These are phyloP conservation scores for Neelides folsomi DNA, from an alignment of 2,888 invertebrate genomes.

Conservation along the genomic window DNA sequence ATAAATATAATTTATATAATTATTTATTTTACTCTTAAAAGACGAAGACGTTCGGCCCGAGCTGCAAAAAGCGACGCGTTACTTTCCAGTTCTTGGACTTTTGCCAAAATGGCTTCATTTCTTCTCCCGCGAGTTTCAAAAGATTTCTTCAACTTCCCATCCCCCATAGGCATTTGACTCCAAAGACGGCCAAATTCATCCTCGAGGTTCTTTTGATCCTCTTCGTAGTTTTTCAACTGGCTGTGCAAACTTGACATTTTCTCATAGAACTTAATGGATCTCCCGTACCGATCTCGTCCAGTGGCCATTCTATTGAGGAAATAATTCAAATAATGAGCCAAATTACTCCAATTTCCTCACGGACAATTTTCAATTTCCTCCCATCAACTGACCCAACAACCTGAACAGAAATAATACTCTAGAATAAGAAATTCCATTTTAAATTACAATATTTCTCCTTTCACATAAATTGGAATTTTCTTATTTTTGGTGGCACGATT, in stretches of 20 bases:
- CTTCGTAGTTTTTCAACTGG: slow-evolving; percentile 11
- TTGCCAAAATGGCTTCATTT: slow-evolving; percentile 21
- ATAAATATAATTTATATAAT: no score
- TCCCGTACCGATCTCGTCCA: background rate
- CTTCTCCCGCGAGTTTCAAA: slow-evolving; percentile 9
- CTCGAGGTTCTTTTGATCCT: slow-evolving; percentile 7
- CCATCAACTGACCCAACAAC: no score
- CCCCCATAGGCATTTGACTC: background rate
- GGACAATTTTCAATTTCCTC: no score
- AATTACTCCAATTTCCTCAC: no score
- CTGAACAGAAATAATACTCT: no score
- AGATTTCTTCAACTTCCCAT: no score
- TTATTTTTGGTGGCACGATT: no score
- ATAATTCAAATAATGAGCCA: no score
- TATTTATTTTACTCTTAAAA: background rate
- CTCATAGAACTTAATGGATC: slow-evolving; percentile 14
- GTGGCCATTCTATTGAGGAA: no score
- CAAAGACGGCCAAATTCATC: slow-evolving; percentile 7
- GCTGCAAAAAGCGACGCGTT: slow-evolving; percentile 21
- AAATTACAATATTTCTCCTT: no score
- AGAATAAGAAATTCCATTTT: no score
- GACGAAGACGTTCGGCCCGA: slow-evolving; percentile 17
- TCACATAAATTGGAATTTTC: no score
- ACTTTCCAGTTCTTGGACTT: slow-evolving; percentile 25
- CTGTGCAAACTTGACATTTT: slow-evolving; percentile 9